Evolutionary conservation across 1,140 invertebrate species (phyloP), one percentile per base, ranked within the genome.

Genomic region (Drosophila paulistorum): DNA sequence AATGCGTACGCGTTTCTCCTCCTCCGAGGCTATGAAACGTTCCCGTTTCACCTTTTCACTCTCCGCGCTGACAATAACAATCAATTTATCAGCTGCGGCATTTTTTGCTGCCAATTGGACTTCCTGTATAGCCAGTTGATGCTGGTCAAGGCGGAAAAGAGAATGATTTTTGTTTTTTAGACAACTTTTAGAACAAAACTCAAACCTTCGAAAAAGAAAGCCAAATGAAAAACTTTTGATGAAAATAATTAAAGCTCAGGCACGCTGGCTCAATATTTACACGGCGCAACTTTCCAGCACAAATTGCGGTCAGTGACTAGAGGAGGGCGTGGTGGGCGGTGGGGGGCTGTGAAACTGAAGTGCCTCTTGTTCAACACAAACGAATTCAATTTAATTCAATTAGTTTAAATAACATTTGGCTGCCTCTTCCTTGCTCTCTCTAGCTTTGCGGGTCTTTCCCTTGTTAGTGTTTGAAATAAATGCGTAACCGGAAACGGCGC

Each of bases 1-100:
- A 96, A 90, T 98, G 61, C 95, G 95, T 0, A 99, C 97, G 92
- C 98, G 98, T 65, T 95, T 95, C 91, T 98, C 98, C 93, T 99
- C 98, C 80, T 97, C 96, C 23, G 94, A 94, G 51, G 94, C 96
- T 94, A 67, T 89, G 71, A 78, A 95, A 91, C 98, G 98, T 93
- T 99, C 98, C 66, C 95, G 95, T 59, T 96, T 95, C 3, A 98
- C 98, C 93, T 97, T 98, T 61, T 96, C 96, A 81, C 97, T 98
- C 92, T 99, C 98, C 45, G 95, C 95, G 7, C 95, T 96, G 0
- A 99, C 83, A 79, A 98, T 96, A 39, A 95, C 93, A 90, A 99
- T 97, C 37, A 99, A 94, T 90, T 96, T 95, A 92, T 98, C 97
- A 7, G 98, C 97, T 70, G 97, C 96, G 78, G 95, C 96, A 90